phyloP scores from a whole-genome alignment of 2,113 vertebrate genomes.

The Herpetotheres cachinnans region DNA sequence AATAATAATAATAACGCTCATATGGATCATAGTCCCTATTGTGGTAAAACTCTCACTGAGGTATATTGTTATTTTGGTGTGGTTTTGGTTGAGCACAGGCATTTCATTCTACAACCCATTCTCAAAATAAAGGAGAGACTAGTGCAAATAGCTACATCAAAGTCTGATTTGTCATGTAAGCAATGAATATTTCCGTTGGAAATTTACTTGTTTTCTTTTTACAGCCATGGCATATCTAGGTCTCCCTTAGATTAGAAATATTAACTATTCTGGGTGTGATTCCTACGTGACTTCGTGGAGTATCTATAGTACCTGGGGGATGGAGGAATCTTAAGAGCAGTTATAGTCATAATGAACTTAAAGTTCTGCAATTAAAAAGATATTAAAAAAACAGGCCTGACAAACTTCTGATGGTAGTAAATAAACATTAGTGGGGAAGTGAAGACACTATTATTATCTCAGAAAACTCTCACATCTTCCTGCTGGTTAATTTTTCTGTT shows the following conservation, averaged over 20 bases:
- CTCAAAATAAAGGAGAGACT: neutral
- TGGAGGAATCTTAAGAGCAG: neutral
- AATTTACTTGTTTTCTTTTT: conserved; percentile 39
- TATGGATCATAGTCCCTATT: neutral
- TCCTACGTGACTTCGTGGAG: neutral
- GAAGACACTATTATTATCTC: neutral
- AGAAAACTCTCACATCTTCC: neutral
- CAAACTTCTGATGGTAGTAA: neutral
- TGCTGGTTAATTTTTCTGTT: neutral
- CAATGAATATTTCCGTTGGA: conserved; percentile 41
- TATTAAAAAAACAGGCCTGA: neutral
- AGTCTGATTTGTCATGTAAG: neutral
- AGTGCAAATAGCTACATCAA: conserved; percentile 16
- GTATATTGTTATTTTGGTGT: neutral
- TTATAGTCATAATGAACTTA: neutral
- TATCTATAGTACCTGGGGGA: neutral
- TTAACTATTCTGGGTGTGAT: neutral
- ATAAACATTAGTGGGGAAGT: neutral
- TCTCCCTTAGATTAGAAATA: conserved; percentile 19
- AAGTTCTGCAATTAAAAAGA: neutral
- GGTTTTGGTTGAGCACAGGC: neutral
- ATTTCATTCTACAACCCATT: neutral
- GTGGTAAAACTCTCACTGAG: neutral
- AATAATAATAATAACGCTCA: neutral
- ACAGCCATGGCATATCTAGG: conserved; percentile 47